Conservation (phyloP, 2,888 invertebrate genomes). For the Idaea straminata region DNA sequence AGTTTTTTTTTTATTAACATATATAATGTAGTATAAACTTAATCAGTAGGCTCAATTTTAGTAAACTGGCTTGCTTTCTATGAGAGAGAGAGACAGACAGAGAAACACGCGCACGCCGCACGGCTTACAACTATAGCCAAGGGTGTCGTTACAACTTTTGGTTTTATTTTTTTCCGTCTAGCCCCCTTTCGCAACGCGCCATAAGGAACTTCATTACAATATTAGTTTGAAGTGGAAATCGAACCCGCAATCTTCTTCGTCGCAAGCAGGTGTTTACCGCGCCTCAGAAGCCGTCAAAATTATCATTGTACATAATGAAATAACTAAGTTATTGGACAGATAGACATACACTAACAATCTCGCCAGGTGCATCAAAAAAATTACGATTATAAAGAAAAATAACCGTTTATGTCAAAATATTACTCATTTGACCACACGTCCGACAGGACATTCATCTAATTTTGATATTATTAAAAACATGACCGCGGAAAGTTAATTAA, state of each 20-base stretch:
- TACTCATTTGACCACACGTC: conserved; percentile 43
- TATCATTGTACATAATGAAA: not conserved
- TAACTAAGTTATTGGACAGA: not conserved
- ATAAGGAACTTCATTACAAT: no score
- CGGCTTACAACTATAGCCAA: no score
- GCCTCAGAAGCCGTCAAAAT: not conserved
- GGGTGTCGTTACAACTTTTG: no score
- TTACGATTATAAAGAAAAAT: conserved; percentile 6
- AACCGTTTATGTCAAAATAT: conserved; percentile 42
- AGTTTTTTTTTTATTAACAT: no score
- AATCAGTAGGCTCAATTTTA: no score
- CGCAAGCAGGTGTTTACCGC: not conserved
- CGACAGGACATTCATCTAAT: conserved; percentile 53
- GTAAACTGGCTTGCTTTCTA: no score
- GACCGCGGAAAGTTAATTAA: conserved; percentile 71
- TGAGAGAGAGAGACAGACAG: no score
- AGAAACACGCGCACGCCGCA: no score
- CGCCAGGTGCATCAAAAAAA: not conserved
- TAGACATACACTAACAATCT: not conserved
- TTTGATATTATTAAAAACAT: conserved; percentile 53
- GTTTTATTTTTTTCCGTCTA: no score
- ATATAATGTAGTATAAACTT: no score
- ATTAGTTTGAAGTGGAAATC: not conserved
- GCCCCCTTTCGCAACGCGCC: no score
- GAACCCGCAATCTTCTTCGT: not conserved